Evolutionary conservation across 1,140 invertebrate genomes (phyloP).

Genomic region (Galendromus occidentalis): DNA sequence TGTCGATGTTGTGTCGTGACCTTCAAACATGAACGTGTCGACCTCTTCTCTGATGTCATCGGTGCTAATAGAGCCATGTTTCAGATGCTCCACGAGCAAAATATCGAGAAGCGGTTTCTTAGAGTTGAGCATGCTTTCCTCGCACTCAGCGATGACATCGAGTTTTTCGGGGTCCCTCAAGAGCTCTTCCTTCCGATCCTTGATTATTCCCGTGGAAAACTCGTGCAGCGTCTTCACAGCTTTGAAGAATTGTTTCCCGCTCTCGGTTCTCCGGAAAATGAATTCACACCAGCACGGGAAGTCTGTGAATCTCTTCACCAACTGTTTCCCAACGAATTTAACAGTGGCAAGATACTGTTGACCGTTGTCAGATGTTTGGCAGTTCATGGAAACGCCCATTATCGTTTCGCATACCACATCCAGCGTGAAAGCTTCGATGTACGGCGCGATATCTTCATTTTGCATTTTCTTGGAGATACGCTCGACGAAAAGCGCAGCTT

Average conservation of each 20-base stretch:
- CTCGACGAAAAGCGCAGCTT: constrained; percentile 41
- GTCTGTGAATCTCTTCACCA: not conserved
- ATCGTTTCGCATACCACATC: constrained; percentile 50
- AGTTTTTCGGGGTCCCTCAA: constrained; percentile 17
- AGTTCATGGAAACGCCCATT: not conserved
- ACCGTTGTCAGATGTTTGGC: not conserved
- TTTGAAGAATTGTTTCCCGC: no score
- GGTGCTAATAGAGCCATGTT: constrained; percentile 47
- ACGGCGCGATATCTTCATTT: constrained; percentile 50
- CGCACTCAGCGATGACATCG: constrained; percentile 23
- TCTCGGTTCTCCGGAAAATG: no score
- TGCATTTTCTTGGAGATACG: constrained; percentile 38
- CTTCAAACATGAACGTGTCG: constrained; percentile 84
- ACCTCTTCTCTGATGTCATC: constrained; percentile 81
- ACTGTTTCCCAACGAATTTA: not conserved
- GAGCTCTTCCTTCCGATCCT: not conserved
- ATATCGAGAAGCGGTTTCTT: constrained; percentile 63
- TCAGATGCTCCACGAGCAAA: constrained; percentile 40
- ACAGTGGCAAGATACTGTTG: not conserved
- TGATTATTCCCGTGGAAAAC: constrained; percentile 18
- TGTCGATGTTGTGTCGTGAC: constrained; percentile 33
- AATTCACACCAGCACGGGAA: not conserved
- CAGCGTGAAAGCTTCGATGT: constrained; percentile 56
- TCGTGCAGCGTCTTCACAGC: constrained; percentile 19
- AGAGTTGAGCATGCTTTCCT: constrained; percentile 46